Base-by-base conservation (phyloP, 2,797 vertebrate species). In the Geotrypetes seraphini region DNA sequence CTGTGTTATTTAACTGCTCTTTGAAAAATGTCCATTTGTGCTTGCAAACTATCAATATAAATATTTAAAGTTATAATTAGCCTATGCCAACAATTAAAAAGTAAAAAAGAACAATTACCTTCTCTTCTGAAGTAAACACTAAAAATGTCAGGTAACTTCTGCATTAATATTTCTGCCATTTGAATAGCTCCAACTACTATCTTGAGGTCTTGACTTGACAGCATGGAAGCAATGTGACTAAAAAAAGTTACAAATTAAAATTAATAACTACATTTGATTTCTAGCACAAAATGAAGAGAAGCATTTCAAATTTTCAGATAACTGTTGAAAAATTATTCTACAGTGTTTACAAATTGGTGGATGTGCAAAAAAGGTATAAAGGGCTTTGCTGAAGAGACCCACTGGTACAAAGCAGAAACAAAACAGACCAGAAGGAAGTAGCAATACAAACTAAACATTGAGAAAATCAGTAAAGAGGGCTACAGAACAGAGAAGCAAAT, bases 161-260 rank as follows among this genome's bases (percentile, higher is more conserved):
- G 95, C 96, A 99, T 98, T 69, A 99, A 89, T 43, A 99, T 99
- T 66, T 98, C 95, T 43, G 96, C 96, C 96, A 99, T 98, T 60
- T 99, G 96, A 69, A 99, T 82, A 52, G 96, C 97, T 66, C 96
- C 95, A 32, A 99, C 96, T 57, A 99, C 96, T 83, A 99, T 98
- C 88, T 97, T 98, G 77, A 99, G 83, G 72, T 99, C 96, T 84
- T 97, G 95, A 75, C 96, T 99, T 25, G 96, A 98, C 31, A 99
- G 82, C 96, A 99, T 99, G 56, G 96, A 98, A 70, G 96, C 96
- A 77, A 99, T 98, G 71, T 99, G 96, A 89, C 96, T 99, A 76
- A 36, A 75, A n/a, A 45, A 67, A 66, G 33, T 36, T 27, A 11
- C 13, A 20, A 5, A 25, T 29, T 21, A 49, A 7, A 41, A 38